Evolutionary conservation across 2,113 vertebrate genomes (phyloP), one percentile per base, ranked within the genome.

Genomic region (Atlantisia rogersi): DNA sequence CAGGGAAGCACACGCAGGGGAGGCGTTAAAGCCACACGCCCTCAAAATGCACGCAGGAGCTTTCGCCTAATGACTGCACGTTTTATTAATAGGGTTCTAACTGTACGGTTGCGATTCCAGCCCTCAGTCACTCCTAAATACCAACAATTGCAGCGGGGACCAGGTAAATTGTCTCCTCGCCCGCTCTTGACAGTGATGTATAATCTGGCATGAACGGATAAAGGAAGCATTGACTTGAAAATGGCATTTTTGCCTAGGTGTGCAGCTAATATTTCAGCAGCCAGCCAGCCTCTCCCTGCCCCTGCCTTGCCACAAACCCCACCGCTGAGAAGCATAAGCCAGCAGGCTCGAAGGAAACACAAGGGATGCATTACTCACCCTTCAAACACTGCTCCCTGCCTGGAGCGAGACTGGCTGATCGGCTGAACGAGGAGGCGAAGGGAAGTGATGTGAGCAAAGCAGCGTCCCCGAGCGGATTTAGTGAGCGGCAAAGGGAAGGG

Each of bases 281-380:
- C 39, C 70, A 26, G 75, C 11, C 84, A 83, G 79, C 26, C 81
- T 91, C 70, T 68, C 73, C 37, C 86, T 81, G 80, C 39, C 55
- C 77, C 37, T 40, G 48, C 55, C 35, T 88, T 55, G 60, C 83
- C 92, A 91, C 60, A 92, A 96, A 76, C 5, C 2, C 35, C 94
- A 84, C 10, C 0, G 1, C 48, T 28, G 73, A 69, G 71, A 59
- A 83, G 78, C 14, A 1, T 12, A 50, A 86, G 56, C 52, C 25
- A 1, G 50, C 28, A 6, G 71, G 52, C 60, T 62, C 8, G 21
- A 46, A 40, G 77, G 87, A 74, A 81, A 65, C 70, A 71, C 80
- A 93, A 86, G 80, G 64, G 65, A 65, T 69, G 92, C 48, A 71
- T 93, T 92, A 96, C 92, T 92, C 88, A 94, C 86, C 83, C 83